Evolutionary conservation across 2,113 vertebrate species (phyloP).

Genomic region (Atractosteus spatula): DNA sequence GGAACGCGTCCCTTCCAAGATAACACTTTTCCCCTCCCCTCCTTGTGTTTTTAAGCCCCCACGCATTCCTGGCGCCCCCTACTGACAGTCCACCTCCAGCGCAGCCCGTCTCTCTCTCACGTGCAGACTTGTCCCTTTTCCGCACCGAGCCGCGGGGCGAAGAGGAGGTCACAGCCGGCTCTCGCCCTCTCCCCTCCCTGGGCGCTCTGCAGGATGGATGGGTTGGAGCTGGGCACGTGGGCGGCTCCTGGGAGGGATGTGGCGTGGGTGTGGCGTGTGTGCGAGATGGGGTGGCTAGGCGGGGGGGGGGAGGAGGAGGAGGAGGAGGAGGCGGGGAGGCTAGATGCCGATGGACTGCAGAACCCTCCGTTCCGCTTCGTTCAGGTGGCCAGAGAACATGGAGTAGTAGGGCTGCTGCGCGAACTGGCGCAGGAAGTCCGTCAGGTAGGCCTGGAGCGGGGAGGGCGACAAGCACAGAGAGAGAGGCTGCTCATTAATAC

Average conservation of each 20-base stretch:
- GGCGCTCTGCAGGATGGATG: conserved; percentile 18
- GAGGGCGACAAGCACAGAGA: conserved; percentile 3
- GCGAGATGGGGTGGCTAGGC: conserved; percentile 29
- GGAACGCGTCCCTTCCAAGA: background rate
- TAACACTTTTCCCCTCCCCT: background rate
- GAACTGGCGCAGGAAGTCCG: conserved; percentile 94
- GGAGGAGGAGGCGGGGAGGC: conserved; percentile 20
- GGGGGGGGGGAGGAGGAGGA: background rate
- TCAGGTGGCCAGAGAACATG: conserved; percentile 94
- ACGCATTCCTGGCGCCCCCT: too few species aligned
- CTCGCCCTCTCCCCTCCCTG: too few species aligned
- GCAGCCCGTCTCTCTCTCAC: too few species aligned
- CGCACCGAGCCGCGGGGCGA: too few species aligned
- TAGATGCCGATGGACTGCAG: conserved; percentile 91
- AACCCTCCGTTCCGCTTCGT: conserved; percentile 82
- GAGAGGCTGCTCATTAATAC: background rate
- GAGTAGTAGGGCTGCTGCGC: conserved; percentile 95
- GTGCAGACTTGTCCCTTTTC: too few species aligned
- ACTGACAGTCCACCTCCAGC: too few species aligned
- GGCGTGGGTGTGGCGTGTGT: background rate
- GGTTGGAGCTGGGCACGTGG: conserved; percentile 24
- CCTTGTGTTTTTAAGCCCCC: too few species aligned
- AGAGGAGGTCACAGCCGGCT: too few species aligned
- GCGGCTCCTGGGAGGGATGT: conserved; percentile 4
- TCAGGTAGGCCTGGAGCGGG: conserved; percentile 86